A percentile compares a stretch with the other conserved stretches of the same genome.
These are phyloP conservation scores for Xiphophorus couchianus DNA, from an alignment of 2,113 vertebrate genomes.

Conservation along the genomic window DNA sequence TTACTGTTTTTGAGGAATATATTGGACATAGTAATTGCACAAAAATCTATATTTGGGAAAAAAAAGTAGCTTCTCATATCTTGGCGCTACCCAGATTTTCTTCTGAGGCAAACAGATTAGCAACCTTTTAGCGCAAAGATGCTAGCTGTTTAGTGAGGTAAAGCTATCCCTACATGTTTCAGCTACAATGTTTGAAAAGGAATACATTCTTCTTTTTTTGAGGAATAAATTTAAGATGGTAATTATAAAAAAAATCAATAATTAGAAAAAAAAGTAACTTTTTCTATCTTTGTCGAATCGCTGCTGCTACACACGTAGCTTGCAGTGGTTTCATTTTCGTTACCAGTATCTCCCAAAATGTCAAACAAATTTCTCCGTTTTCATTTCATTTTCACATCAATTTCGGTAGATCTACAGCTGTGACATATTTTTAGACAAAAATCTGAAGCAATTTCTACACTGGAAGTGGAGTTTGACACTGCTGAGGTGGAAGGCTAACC, in stretches of 20 bases:
- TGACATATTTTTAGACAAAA: background rate
- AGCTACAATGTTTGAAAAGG: too few relatives aligned
- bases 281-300: background rate
- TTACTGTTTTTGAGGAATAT: too few relatives aligned
- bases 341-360: constrained; percentile 24
- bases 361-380: constrained; percentile 28
- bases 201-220: too few relatives aligned
- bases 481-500: constrained; percentile 53
- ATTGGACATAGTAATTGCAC: too few relatives aligned
- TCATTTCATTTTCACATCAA: background rate
- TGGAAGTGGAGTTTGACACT: constrained; percentile 37
- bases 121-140: background rate
- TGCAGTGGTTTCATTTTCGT: background rate
- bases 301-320: background rate
- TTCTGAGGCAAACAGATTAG: background rate
- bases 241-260: too few relatives aligned
- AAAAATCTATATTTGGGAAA: too few relatives aligned
- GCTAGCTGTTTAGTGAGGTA: too few relatives aligned
- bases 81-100: background rate
- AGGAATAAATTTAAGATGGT: too few relatives aligned
- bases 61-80: too few relatives aligned
- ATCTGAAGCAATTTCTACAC: background rate
- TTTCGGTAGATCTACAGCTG: background rate
- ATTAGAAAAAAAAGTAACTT: too few relatives aligned
- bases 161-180: background rate